Conservation (phyloP, 2,113 vertebrate genomes). For the Thunnus maccoyii region DNA sequence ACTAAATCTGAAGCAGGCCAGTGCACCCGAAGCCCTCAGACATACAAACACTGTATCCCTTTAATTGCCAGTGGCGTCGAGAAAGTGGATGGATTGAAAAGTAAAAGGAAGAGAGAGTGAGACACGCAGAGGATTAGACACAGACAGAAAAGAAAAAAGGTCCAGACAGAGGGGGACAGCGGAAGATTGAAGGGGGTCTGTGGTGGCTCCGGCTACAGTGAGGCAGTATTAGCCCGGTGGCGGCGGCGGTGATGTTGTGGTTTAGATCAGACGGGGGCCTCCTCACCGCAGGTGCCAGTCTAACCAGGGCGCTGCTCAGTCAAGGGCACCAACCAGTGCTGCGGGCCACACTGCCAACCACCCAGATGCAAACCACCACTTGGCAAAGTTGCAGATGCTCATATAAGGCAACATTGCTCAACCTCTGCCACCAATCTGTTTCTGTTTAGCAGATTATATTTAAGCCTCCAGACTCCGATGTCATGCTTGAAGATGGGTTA, state of each 20-base stretch:
- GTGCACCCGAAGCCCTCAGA: not conserved
- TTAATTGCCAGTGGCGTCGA: slow-evolving; percentile 69
- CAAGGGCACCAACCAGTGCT: slow-evolving; percentile 51
- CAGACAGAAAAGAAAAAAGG: not conserved
- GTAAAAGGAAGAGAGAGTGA: slow-evolving; percentile 29
- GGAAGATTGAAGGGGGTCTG: slow-evolving; percentile 45
- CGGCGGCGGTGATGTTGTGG: slow-evolving; percentile 67
- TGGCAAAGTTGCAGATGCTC: slow-evolving; percentile 55
- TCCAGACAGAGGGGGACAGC: slow-evolving; percentile 51
- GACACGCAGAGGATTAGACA: slow-evolving; percentile 32
- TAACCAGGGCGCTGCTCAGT: slow-evolving; percentile 55
- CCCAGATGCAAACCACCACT: slow-evolving; percentile 57
- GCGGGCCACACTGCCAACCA: slow-evolving; percentile 31
- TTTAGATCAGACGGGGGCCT: slow-evolving; percentile 63
- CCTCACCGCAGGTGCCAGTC: slow-evolving; percentile 74
- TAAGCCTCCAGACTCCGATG: slow-evolving; percentile 47
- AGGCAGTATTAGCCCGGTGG: slow-evolving; percentile 44
- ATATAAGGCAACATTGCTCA: slow-evolving; percentile 56
- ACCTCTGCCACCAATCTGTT: slow-evolving; percentile 63
- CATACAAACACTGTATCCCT: slow-evolving; percentile 50
- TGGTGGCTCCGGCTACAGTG: slow-evolving; percentile 61
- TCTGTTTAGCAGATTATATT: slow-evolving; percentile 65
- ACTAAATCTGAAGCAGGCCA: slow-evolving; percentile 26
- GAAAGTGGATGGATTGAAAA: slow-evolving; percentile 38
- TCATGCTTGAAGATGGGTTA: slow-evolving; percentile 56